A percentile compares a stretch with the other conserved stretches of the same genome.
Conservation (phyloP, 2,113 vertebrate genomes). For the Limanda limanda region DNA sequence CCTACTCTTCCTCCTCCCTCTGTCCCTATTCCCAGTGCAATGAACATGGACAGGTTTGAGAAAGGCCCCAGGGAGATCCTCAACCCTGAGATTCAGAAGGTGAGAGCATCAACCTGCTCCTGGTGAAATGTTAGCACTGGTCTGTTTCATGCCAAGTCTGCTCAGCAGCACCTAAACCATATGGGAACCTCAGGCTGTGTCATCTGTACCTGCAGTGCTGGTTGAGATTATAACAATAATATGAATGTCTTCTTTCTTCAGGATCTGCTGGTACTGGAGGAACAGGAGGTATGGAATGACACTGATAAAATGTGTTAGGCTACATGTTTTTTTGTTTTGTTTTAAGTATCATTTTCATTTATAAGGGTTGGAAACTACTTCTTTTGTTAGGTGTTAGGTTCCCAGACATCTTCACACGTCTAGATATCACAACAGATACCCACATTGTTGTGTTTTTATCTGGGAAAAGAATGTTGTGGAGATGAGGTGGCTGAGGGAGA, state of each 20-base stretch:
- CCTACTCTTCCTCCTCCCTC: background rate
- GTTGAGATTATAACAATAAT: conserved; percentile 35
- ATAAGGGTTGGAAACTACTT: background rate
- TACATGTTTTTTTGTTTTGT: too few species aligned
- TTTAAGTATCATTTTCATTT: too few species aligned
- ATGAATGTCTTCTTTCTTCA: conserved; percentile 73
- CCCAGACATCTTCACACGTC: background rate
- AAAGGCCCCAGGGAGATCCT: conserved; percentile 96
- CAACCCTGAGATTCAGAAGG: conserved; percentile 98
- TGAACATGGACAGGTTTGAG: conserved; percentile 98
- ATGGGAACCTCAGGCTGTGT: conserved; percentile 35
- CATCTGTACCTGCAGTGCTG: background rate
- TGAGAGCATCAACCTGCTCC: conserved; percentile 55
- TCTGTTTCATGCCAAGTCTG: background rate
- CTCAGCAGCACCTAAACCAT: conserved; percentile 17
- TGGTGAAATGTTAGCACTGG: conserved; percentile 32
- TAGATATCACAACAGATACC: background rate
- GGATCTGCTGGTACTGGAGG: conserved; percentile 98
- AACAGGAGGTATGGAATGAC: conserved; percentile 89
- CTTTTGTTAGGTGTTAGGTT: background rate
- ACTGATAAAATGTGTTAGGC: background rate
- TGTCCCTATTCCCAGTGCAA: conserved; percentile 87
- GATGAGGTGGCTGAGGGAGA: too few species aligned
- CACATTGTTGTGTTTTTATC: background rate
- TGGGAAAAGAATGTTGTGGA: background rate